Conservation (phyloP, 2,888 invertebrate genomes). For the Amitus sp. region DNA sequence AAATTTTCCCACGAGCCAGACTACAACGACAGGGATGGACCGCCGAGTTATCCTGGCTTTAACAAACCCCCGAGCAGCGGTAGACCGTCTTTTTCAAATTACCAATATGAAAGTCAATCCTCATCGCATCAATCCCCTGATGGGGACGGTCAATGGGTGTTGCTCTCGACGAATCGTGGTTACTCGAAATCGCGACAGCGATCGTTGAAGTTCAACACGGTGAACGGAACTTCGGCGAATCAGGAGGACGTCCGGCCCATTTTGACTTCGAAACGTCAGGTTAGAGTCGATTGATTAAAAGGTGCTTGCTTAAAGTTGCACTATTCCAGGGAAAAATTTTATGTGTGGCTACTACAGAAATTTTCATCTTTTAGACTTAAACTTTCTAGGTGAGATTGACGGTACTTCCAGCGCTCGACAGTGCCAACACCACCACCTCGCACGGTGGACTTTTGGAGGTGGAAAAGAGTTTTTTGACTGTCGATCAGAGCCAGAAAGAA, state of each 20-base stretch:
- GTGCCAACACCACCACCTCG: slow-evolving; percentile 70
- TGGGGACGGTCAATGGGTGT: slow-evolving; percentile 81
- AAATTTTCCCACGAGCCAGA: slow-evolving; percentile 39
- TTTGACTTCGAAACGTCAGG: slow-evolving; percentile 63
- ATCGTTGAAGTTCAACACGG: slow-evolving; percentile 61
- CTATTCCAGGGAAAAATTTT: slow-evolving; percentile 9
- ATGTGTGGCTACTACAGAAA: slow-evolving; percentile 33
- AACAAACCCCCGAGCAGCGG: slow-evolving; percentile 34
- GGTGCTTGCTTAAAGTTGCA: neutral
- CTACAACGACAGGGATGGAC: slow-evolving; percentile 50
- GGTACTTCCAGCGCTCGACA: slow-evolving; percentile 76
- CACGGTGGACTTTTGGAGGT: slow-evolving; percentile 82
- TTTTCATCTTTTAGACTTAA: slow-evolving; percentile 43
- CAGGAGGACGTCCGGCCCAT: slow-evolving; percentile 47
- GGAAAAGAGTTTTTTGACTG: slow-evolving; percentile 76
- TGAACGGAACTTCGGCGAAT: slow-evolving; percentile 26
- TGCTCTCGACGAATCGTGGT: slow-evolving; percentile 81
- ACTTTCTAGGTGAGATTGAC: slow-evolving; percentile 71
- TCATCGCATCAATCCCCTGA: slow-evolving; percentile 72
- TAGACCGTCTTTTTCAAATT: slow-evolving; percentile 66
- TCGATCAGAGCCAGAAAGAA: slow-evolving; percentile 71
- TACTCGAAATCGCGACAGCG: slow-evolving; percentile 67
- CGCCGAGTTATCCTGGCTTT: slow-evolving; percentile 43
- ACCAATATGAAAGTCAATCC: slow-evolving; percentile 62
- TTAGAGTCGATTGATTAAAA: slow-evolving; percentile 45